phyloP scores from a whole-genome alignment of 2,113 vertebrate species.

The Damaliscus lunatus region DNA sequence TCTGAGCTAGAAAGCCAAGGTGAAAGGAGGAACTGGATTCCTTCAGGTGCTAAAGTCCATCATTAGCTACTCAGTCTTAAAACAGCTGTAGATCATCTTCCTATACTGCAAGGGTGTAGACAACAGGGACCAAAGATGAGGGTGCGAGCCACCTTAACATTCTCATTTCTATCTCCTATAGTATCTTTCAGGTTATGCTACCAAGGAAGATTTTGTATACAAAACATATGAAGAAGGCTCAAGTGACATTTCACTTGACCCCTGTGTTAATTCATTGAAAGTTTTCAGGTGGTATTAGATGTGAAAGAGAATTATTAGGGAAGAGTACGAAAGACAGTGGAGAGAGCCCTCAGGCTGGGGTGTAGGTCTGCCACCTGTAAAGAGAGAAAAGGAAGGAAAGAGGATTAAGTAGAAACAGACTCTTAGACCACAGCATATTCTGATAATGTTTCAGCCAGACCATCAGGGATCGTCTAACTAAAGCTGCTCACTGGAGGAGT shows the following conservation, averaged over 20 bases:
- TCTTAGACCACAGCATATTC: not conserved
- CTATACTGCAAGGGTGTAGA: not conserved
- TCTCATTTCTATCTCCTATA: not conserved
- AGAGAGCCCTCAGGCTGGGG: not conserved
- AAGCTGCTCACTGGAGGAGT: not conserved
- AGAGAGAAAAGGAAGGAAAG: not conserved
- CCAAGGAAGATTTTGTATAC: not conserved
- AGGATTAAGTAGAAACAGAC: not conserved
- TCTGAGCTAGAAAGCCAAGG: slow-evolving; percentile 11
- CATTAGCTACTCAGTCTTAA: not conserved
- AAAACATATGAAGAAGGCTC: not conserved
- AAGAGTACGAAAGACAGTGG: fast-evolving
- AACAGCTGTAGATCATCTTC: not conserved
- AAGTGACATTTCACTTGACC: not conserved
- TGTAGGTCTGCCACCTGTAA: not conserved
- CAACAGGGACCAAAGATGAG: not conserved
- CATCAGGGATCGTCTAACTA: not conserved
- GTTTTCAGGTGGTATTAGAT: not conserved
- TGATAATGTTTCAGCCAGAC: not conserved
- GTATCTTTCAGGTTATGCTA: not conserved
- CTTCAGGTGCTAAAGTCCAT: not conserved
- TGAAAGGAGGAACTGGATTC: not conserved
- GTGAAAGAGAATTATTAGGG: not conserved
- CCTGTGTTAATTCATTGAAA: not conserved
- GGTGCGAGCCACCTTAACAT: not conserved